phyloP scores from a whole-genome alignment of 2,113 vertebrate genomes.

The Clarias macrocephalus region DNA sequence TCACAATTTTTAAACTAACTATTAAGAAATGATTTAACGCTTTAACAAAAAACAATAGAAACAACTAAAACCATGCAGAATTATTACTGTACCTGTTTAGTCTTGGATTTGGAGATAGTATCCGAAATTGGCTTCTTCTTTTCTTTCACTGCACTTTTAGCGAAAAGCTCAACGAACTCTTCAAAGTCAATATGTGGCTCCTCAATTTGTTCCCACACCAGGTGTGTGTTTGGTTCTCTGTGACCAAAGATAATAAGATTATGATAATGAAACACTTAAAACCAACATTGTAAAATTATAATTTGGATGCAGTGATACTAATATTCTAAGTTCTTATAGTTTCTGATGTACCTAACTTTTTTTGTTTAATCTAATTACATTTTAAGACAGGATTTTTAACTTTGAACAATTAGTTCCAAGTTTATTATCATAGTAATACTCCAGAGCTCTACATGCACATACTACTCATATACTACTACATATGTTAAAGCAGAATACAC shows the following conservation, averaged over 20 bases:
- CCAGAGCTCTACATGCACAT: slow-evolving; percentile 12
- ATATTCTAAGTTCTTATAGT: neutral
- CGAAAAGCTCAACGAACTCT: slow-evolving; percentile 94
- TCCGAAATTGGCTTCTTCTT: slow-evolving; percentile 98
- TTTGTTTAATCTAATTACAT: neutral
- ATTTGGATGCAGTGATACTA: neutral
- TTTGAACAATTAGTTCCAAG: neutral
- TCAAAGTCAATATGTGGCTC: slow-evolving; percentile 91
- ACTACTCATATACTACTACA: neutral
- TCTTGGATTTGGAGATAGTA: slow-evolving; percentile 93
- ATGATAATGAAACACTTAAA: neutral
- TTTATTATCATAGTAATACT: neutral
- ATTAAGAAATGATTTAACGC: neutral
- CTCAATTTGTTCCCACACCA: slow-evolving; percentile 95
- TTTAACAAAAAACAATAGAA: neutral
- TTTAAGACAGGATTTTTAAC: neutral
- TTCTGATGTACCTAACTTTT: neutral
- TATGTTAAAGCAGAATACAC: neutral
- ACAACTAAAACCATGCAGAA: neutral
- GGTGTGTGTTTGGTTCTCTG: slow-evolving; percentile 77
- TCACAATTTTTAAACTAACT: neutral
- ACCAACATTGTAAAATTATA: neutral
- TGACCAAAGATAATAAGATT: slow-evolving; percentile 14
- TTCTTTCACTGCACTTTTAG: slow-evolving; percentile 92
- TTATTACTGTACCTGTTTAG: slow-evolving; percentile 83